These are phyloP conservation scores for Atta texana DNA, from an alignment of 1,140 invertebrate species.

Conservation along the genomic window DNA sequence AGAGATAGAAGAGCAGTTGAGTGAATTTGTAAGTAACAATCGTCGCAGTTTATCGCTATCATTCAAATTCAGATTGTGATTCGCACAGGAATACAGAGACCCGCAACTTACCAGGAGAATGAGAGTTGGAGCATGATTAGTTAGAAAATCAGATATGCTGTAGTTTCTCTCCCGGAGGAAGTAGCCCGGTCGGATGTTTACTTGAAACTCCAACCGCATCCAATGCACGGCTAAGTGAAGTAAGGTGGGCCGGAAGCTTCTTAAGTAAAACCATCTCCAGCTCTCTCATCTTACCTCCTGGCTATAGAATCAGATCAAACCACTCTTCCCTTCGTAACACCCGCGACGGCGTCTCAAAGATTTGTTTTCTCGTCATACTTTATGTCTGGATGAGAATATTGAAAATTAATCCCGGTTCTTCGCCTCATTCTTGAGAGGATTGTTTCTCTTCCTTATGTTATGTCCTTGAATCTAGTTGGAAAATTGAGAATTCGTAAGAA, in stretches of 20 bases:
- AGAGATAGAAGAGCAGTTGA: not conserved
- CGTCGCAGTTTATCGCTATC: not conserved
- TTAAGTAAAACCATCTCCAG: slow-evolving; percentile 76
- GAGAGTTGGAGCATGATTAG: slow-evolving; percentile 72
- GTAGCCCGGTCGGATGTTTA: slow-evolving; percentile 75
- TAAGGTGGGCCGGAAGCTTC: slow-evolving; percentile 75
- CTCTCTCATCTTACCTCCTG: slow-evolving; percentile 5
- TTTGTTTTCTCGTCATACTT: slow-evolving; percentile 71
- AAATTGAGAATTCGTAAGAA: slow-evolving; percentile 14
- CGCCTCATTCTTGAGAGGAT: not conserved
- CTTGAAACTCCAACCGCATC: slow-evolving; percentile 79
- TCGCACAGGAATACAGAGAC: slow-evolving; percentile 17
- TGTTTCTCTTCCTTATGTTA: slow-evolving; percentile 33
- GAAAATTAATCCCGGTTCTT: slow-evolving; percentile 69
- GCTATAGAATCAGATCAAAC: slow-evolving; percentile 66
- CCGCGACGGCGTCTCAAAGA: slow-evolving; percentile 51
- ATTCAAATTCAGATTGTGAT: slow-evolving; percentile 23
- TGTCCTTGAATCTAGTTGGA: not conserved
- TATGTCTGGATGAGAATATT: slow-evolving; percentile 64
- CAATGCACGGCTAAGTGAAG: slow-evolving; percentile 71
- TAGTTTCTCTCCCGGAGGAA: slow-evolving; percentile 74
- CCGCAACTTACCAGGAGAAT: slow-evolving; percentile 14
- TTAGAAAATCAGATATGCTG: slow-evolving; percentile 76
- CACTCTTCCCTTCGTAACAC: slow-evolving; percentile 64
- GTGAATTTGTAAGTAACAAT: slow-evolving; percentile 9